A percentile compares a stretch with the other conserved stretches of the same genome.
Evolutionary conservation across 2,113 vertebrate species (phyloP).

Genomic region (Apodemus speciosus): DNA sequence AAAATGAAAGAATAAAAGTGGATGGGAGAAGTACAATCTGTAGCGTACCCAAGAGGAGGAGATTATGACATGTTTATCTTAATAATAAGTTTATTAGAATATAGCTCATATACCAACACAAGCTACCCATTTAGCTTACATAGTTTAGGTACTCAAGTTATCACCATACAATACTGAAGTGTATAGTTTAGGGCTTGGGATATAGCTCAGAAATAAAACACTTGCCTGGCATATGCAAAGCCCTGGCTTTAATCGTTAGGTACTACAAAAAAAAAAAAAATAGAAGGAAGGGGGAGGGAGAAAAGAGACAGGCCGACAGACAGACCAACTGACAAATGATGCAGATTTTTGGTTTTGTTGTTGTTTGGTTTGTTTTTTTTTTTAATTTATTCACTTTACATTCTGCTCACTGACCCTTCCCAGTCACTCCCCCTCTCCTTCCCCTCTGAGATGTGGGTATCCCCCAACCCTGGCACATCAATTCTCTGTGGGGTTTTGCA

Average conservation of each 20-base stretch:
- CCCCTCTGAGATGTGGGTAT: too few species aligned
- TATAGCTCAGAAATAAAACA: neutral
- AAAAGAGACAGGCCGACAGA: too few species aligned
- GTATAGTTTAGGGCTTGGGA: neutral
- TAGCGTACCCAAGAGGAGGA: neutral
- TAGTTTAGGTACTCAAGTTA: neutral
- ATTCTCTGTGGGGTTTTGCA: too few species aligned
- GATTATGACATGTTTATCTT: neutral
- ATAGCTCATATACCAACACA: neutral
- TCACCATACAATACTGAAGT: neutral
- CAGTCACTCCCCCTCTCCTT: too few species aligned
- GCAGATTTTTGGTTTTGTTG: too few species aligned
- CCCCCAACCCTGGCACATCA: too few species aligned
- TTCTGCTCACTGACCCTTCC: too few species aligned
- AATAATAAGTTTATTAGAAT: neutral
- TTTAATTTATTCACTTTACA: too few species aligned
- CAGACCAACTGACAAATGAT: neutral
- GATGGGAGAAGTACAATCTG: neutral
- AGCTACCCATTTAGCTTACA: neutral
- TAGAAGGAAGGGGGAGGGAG: accelerated
- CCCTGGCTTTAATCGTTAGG: neutral
- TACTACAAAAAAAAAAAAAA: neutral
- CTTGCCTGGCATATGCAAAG: neutral
- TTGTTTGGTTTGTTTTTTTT: too few species aligned
- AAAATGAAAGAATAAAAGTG: neutral